phyloP scores from a whole-genome alignment of 2,113 vertebrate species.

The Bettongia penicillata region DNA sequence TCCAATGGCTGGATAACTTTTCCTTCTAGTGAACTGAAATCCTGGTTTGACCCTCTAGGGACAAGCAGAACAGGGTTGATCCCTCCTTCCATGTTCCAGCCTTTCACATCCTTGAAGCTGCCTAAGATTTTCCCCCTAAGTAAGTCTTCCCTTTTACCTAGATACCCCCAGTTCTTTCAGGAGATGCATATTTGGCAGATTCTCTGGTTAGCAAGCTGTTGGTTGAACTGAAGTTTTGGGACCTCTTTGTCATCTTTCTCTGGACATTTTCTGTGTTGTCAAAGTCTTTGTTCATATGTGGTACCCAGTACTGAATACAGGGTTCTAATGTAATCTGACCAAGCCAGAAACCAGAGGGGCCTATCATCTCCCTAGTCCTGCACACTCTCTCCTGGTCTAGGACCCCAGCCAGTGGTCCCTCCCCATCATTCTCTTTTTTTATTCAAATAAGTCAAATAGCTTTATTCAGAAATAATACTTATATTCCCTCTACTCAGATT shows the following conservation, averaged over 20 bases:
- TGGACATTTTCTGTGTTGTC: neutral
- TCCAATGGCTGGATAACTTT: no score
- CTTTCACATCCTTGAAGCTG: neutral
- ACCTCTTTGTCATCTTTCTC: neutral
- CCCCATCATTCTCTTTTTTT: neutral
- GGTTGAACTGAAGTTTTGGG: neutral
- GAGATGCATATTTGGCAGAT: no score
- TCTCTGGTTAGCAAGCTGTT: no score
- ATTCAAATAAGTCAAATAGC: neutral
- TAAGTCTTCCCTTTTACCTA: neutral
- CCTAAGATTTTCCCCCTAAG: neutral
- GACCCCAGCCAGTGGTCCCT: neutral
- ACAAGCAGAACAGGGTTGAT: neutral
- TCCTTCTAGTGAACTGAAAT: no score
- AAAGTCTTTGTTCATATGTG: neutral
- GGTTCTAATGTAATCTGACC: neutral
- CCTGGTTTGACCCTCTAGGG: neutral
- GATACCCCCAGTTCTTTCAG: neutral
- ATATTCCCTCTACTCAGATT: neutral
- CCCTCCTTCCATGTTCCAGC: no score
- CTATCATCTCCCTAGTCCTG: neutral
- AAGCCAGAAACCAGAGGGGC: neutral
- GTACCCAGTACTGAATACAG: neutral
- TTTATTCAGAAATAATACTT: neutral
- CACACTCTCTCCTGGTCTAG: neutral